These are phyloP conservation scores for Nothobranchius furzeri DNA, from an alignment of 2,113 vertebrate species.

Conservation along the genomic window DNA sequence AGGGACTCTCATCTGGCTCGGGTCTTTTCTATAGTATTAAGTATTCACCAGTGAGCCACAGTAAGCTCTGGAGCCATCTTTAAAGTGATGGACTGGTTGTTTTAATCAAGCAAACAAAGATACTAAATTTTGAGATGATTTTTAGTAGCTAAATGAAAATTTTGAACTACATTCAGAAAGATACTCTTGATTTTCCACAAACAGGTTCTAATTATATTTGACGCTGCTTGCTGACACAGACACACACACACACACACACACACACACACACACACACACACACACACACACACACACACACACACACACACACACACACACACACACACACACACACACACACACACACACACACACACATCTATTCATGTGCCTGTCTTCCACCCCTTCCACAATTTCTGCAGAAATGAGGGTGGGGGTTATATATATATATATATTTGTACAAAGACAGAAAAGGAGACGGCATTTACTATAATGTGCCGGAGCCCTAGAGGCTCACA, in stretches of 20 bases:
- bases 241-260: background rate
- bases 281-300: slow-evolving; percentile 10
- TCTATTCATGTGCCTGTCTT: slow-evolving; percentile 48
- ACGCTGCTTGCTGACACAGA: background rate
- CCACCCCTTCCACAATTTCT: slow-evolving; percentile 45
- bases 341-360: slow-evolving; percentile 22
- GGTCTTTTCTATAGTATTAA: slow-evolving; percentile 32
- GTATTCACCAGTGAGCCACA: slow-evolving; percentile 5
- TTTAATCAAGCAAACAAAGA: slow-evolving; percentile 11
- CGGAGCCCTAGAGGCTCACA: slow-evolving; percentile 44
- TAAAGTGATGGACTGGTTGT: slow-evolving; percentile 3
- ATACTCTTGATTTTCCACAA: background rate
- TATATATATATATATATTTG: slow-evolving; percentile 29
- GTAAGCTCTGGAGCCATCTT: slow-evolving; percentile 7
- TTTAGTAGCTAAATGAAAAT: background rate
- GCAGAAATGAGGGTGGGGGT: slow-evolving; percentile 40
- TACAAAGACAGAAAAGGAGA: slow-evolving; percentile 63
- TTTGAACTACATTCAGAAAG: background rate
- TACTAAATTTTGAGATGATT: background rate
- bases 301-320: background rate
- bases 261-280: slow-evolving; percentile 29
- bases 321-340: no score
- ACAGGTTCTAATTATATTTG: background rate
- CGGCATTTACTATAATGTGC: slow-evolving; percentile 67
- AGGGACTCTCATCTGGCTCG: slow-evolving; percentile 45